Evolutionary conservation across 2,797 vertebrate genomes (phyloP).

Genomic region (Macrochelys suwanniensis): DNA sequence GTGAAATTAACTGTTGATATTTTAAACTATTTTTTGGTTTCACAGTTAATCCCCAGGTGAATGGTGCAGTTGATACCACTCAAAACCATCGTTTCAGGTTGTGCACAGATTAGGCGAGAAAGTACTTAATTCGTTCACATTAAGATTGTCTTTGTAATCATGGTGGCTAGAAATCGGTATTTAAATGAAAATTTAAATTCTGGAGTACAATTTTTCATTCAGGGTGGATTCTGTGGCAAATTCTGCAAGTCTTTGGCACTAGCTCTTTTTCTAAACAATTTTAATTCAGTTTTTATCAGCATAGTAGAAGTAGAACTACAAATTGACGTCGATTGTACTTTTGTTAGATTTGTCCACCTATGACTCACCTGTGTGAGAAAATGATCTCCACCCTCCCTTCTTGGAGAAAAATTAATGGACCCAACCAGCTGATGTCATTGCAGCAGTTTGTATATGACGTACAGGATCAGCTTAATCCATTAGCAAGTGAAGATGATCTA

Average conservation of each 20-base stretch:
- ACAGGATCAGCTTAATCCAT: conserved; percentile 96
- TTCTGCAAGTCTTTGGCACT: background rate
- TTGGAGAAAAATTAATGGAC: conserved; percentile 95
- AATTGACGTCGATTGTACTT: conserved; percentile 16
- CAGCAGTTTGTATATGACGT: conserved; percentile 95
- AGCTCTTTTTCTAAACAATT: background rate
- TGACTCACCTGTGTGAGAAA: conserved; percentile 93
- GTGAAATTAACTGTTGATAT: background rate
- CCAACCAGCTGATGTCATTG: conserved; percentile 96
- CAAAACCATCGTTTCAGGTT: background rate
- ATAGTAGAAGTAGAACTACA: background rate
- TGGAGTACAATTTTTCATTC: background rate
- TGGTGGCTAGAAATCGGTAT: background rate
- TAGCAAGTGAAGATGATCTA: conserved; percentile 93
- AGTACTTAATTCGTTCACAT: background rate
- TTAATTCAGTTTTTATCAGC: background rate
- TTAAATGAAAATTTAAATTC: background rate
- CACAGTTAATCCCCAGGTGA: background rate
- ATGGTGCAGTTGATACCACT: background rate
- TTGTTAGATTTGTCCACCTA: conserved; percentile 88
- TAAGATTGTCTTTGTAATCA: background rate
- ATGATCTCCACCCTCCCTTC: conserved; percentile 90
- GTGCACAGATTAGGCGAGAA: background rate
- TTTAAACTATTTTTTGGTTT: background rate
- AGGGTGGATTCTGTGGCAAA: background rate